phyloP scores from a whole-genome alignment of 2,113 vertebrate genomes.

The Passer montanus region DNA sequence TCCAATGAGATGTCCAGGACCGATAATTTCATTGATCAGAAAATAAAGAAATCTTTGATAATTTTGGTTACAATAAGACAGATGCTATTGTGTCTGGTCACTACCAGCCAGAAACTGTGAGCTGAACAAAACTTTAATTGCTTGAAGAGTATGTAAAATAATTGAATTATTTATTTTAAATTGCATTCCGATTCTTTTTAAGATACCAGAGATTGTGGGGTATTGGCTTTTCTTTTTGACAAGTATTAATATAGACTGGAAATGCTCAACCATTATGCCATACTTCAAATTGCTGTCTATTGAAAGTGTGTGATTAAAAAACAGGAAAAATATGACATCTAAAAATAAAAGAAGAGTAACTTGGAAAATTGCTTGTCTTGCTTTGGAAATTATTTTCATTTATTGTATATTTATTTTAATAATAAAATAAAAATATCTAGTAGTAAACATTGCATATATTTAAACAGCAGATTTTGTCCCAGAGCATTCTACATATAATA shows the following conservation, averaged over 20 bases:
- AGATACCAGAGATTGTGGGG: neutral
- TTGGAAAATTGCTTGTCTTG: neutral
- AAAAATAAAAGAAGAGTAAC: neutral
- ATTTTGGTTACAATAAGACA: neutral
- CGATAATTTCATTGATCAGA: neutral
- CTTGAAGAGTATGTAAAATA: neutral
- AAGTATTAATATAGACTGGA: neutral
- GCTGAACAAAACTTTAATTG: neutral
- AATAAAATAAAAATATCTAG: neutral
- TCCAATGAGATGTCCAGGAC: neutral
- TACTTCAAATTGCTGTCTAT: neutral
- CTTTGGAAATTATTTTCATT: neutral
- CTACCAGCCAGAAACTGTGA: neutral
- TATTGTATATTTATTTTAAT: neutral
- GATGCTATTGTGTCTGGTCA: neutral
- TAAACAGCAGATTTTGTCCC: neutral
- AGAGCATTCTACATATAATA: neutral
- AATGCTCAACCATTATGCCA: neutral
- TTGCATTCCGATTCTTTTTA: neutral
- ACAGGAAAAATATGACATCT: neutral
- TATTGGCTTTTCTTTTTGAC: neutral
- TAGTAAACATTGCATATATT: neutral
- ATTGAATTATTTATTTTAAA: fast-evolving
- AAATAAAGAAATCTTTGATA: neutral
- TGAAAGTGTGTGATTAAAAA: neutral